These are phyloP conservation scores for Hypomecis punctinalis DNA, from an alignment of 2,888 invertebrate species.

Conservation along the genomic window DNA sequence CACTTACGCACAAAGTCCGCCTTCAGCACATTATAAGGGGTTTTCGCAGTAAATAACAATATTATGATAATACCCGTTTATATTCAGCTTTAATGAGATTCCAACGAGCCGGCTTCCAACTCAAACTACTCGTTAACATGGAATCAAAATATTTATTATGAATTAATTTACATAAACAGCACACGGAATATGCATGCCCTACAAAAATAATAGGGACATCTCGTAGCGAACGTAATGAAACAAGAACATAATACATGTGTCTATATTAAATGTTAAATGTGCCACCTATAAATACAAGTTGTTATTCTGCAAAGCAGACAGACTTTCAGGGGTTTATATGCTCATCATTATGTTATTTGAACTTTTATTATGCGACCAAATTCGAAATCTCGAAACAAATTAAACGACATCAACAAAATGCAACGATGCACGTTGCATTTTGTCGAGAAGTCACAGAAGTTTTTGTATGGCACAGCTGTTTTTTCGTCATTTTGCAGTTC, in stretches of 20 bases:
- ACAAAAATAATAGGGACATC: constrained; percentile 47
- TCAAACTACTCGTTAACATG: constrained; percentile 76
- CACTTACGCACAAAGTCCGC: constrained; percentile 37
- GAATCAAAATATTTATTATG: constrained; percentile 82
- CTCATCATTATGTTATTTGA: no score
- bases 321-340: no score
- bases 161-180: constrained; percentile 80
- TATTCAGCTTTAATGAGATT: constrained; percentile 74
- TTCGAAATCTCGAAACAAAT: no score
- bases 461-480: no score
- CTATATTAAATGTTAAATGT: no score
- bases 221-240: not conserved
- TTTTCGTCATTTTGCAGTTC: no score
- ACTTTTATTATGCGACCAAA: no score
- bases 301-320: not conserved
- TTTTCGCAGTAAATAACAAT: constrained; percentile 69
- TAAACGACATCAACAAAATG: no score
- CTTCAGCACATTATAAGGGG: constrained; percentile 34
- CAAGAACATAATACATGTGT: no score
- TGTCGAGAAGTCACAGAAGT: no score
- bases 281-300: not conserved
- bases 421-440: no score
- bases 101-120: constrained; percentile 65
- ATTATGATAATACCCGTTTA: constrained; percentile 75
- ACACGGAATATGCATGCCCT: constrained; percentile 67